phyloP scores from a whole-genome alignment of 2,888 invertebrate species.

The Drosophila acutilabella region DNA sequence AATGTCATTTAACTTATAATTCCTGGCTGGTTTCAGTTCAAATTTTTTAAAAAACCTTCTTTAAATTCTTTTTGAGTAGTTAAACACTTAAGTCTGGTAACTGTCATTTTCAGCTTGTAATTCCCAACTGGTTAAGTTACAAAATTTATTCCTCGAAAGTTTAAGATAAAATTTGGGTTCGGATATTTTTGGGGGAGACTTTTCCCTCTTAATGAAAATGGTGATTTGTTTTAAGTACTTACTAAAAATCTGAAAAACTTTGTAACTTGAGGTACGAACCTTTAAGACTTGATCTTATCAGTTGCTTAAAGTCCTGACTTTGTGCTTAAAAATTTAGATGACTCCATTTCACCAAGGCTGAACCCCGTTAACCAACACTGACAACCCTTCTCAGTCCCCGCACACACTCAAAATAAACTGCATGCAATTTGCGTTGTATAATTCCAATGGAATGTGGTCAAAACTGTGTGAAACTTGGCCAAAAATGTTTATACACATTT shows the following conservation, averaged over 20 bases:
- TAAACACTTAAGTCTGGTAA: too few relatives aligned
- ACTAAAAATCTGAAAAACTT: too few relatives aligned
- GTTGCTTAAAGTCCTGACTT: too few relatives aligned
- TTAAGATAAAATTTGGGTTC: too few relatives aligned
- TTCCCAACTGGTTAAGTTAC: neutral
- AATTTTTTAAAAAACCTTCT: neutral
- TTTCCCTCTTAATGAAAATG: too few relatives aligned
- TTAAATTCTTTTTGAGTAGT: too few relatives aligned
- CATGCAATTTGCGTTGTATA: slow-evolving; percentile 37
- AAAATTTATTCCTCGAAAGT: neutral
- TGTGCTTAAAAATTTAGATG: too few relatives aligned
- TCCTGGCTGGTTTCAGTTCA: neutral
- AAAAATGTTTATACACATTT: slow-evolving; percentile 51
- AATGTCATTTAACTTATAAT: neutral
- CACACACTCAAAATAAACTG: neutral
- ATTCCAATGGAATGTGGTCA: slow-evolving; percentile 52
- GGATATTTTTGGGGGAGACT: too few relatives aligned
- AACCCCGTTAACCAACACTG: slow-evolving; percentile 7
- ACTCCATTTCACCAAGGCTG: too few relatives aligned
- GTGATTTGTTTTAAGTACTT: too few relatives aligned
- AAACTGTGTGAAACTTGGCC: slow-evolving; percentile 49
- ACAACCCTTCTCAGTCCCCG: neutral
- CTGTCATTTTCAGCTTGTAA: neutral
- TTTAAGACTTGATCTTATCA: too few relatives aligned
- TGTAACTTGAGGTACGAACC: too few relatives aligned